Conservation (phyloP, 1,140 invertebrate species). For the Drosophila cardini region DNA sequence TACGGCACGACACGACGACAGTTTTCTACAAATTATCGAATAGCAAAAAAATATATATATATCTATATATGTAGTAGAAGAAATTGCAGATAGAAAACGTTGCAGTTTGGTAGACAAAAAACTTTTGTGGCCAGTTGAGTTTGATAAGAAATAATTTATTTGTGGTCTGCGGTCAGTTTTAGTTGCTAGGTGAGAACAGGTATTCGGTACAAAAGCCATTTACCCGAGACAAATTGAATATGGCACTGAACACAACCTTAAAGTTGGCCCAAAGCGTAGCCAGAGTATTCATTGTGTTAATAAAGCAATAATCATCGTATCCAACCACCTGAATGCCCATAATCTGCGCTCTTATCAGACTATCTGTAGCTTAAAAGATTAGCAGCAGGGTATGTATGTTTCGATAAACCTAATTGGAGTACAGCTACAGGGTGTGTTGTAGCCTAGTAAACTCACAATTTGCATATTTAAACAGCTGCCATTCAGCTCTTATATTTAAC, state of each 20-base stretch:
- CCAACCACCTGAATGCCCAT: background rate
- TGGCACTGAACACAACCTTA: constrained; percentile 7
- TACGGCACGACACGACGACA: constrained; percentile 69
- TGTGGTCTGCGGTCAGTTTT: constrained; percentile 58
- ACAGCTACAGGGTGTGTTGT: background rate
- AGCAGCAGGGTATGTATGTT: background rate
- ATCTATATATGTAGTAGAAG: constrained; percentile 32
- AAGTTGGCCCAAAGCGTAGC: constrained; percentile 22
- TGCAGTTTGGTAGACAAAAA: constrained; percentile 55
- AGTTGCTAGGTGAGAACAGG: constrained; percentile 52
- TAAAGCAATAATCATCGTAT: constrained; percentile 18
- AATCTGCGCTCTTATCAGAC: background rate
- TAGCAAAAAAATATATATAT: constrained; percentile 49
- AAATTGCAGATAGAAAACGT: constrained; percentile 44
- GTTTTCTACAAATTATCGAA: constrained; percentile 78
- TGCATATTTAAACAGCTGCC: background rate
- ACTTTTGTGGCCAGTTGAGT: constrained; percentile 74
- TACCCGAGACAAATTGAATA: constrained; percentile 56
- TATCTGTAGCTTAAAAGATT: background rate
- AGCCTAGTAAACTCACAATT: background rate
- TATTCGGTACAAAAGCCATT: constrained; percentile 13
- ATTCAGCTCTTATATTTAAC: constrained; percentile 12
- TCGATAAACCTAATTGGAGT: background rate
- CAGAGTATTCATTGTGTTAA: constrained; percentile 6
- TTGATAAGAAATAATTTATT: constrained; percentile 83